Evolutionary conservation across 2,113 vertebrate genomes (phyloP), one percentile per base, ranked within the genome.

Genomic region (Semnopithecus entellus): DNA sequence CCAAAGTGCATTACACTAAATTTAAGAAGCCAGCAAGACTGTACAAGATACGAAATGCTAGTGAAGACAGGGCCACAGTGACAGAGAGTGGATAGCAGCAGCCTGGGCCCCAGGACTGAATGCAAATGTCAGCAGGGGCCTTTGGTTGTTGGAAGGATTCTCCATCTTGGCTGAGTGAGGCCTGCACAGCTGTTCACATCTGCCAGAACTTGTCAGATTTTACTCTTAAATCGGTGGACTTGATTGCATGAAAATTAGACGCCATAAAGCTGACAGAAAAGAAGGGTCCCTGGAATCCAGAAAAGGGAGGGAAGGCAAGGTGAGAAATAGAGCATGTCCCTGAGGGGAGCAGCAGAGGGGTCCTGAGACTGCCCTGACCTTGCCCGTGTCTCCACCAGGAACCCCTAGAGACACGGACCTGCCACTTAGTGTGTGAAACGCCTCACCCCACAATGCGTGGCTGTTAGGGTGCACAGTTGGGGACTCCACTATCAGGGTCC

Each of bases 11-110:
- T 23, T 17, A 6, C 0, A 14, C 12, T 38, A 38, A 22, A 27
- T 9, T 35, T 38, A 4, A 32, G 57, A 78, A n/a, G 75, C 35
- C 32, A 5, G 88, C 23, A 14, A 20, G 43, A 40, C 1, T 5
- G 22, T 10, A 1, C 14, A 9, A 3, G 16, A 50, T 7, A 0
- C 11, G 55, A 45, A 45, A 17, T 18, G 25, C 43, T 35, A 23
- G 61, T 32, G 4, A 14, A 85, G 61, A 25, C 1, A 23, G 8
- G 22, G 30, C 61, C 32, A 23, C 1, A 2, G 82, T 8, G 14
- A 32, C 1, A 22, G 16, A 14, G 5, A 18, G 48, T 9, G 8
- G 16, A 50, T 10, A 27, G 14, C 2, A 8, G 16, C 8, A 4
- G 45, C 30, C 16, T 4, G 40, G 75, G 32, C 6, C 8, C 23